These are phyloP conservation scores for Pomacea maculata DNA, from an alignment of 1,140 invertebrate species.

Conservation along the genomic window DNA sequence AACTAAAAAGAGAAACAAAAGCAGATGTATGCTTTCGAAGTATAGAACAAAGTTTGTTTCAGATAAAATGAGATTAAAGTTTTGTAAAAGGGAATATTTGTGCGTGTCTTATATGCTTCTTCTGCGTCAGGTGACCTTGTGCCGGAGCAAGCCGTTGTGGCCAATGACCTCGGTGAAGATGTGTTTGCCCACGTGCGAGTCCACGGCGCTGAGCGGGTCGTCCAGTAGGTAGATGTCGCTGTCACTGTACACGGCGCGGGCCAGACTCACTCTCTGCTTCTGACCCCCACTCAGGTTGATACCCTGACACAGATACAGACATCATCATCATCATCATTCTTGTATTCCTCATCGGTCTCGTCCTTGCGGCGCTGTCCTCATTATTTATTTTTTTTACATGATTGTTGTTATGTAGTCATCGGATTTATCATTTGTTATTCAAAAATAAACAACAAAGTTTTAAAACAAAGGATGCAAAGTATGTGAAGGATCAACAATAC, in stretches of 20 bases:
- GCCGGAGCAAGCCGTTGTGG: slow-evolving; percentile 68
- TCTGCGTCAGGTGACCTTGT: slow-evolving; percentile 31
- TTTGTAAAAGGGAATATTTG: no score
- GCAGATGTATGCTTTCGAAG: no score
- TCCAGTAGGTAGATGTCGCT: slow-evolving; percentile 78
- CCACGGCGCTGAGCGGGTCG: slow-evolving; percentile 66
- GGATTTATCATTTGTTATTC: slow-evolving; percentile 70
- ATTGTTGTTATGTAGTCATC: slow-evolving; percentile 29
- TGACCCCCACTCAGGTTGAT: slow-evolving; percentile 64
- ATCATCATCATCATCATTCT: background rate
- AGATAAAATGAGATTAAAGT: no score
- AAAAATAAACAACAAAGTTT: background rate
- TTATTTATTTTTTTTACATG: background rate
- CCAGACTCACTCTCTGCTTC: slow-evolving; percentile 65
- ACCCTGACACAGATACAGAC: slow-evolving; percentile 21
- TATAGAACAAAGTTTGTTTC: no score
- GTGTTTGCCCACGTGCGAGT: slow-evolving; percentile 63
- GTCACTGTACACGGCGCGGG: slow-evolving; percentile 63
- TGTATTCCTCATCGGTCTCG: no score
- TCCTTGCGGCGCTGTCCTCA: no score
- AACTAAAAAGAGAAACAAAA: no score
- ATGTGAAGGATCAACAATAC: slow-evolving; percentile 64
- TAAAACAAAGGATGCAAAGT: background rate
- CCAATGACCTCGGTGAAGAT: slow-evolving; percentile 61
- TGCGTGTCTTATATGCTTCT: no score